phyloP scores from a whole-genome alignment of 2,113 vertebrate genomes.

The Gallinago jamesoni region DNA sequence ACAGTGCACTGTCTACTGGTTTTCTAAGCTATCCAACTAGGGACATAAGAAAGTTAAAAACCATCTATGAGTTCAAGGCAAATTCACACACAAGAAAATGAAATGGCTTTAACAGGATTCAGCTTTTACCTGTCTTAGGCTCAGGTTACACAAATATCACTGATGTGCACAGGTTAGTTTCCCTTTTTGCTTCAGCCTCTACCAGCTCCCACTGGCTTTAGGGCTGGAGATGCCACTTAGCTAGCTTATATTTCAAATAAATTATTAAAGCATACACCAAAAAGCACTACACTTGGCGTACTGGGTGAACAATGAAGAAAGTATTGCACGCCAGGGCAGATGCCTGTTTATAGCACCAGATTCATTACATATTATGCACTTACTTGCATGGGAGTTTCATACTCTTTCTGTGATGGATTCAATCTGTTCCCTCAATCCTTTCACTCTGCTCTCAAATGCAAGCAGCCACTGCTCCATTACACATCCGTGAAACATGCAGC shows the following conservation, averaged over 20 bases:
- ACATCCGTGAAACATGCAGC: slow-evolving; percentile 54
- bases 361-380: slow-evolving; percentile 33
- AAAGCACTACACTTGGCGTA: slow-evolving; percentile 2
- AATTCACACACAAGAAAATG: not conserved
- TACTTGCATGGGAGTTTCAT: slow-evolving; percentile 46
- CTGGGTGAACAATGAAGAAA: slow-evolving; percentile 37
- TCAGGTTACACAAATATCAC: not conserved
- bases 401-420: slow-evolving; percentile 30
- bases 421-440: slow-evolving; percentile 33
- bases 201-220: not conserved
- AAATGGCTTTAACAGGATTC: not conserved
- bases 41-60: not conserved
- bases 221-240: not conserved
- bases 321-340: slow-evolving; percentile 24
- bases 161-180: not conserved
- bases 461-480: slow-evolving; percentile 42
- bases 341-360: slow-evolving; percentile 33
- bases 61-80: not conserved
- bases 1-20: not conserved
- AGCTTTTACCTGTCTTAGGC: not conserved
- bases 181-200: not conserved
- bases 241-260: slow-evolving; percentile 39
- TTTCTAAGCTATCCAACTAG: not conserved
- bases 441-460: slow-evolving; percentile 19
- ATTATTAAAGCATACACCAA: slow-evolving; percentile 53